A percentile compares a stretch with the other conserved stretches of the same genome.
Evolutionary conservation across 2,797 vertebrate genomes (phyloP).

Genomic region (Tokudaia tokunoshimensis): DNA sequence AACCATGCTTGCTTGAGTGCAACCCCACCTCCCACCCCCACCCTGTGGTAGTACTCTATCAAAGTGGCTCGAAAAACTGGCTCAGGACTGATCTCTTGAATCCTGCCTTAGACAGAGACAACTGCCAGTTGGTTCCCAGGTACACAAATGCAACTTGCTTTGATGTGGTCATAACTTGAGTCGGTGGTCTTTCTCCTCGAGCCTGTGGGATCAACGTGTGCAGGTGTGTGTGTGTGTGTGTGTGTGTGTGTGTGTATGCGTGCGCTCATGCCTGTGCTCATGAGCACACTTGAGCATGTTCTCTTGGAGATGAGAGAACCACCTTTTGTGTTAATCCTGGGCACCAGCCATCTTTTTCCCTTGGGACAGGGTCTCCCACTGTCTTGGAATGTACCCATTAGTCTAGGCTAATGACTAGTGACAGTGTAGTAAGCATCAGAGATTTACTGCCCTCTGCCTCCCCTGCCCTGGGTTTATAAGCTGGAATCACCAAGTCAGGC

Average conservation of each 20-base stretch:
- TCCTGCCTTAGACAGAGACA: background rate
- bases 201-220: background rate
- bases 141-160: background rate
- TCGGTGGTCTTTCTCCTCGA: background rate
- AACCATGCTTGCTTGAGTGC: background rate
- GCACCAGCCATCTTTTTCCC: background rate
- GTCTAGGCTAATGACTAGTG: background rate
- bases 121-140: background rate
- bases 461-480: background rate
- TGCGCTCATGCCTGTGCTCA: background rate
- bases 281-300: background rate
- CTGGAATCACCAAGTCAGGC: background rate
- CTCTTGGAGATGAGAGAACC: background rate
- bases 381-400: background rate
- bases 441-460: background rate
- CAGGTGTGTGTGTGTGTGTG: background rate
- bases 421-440: background rate
- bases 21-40: background rate
- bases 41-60: background rate
- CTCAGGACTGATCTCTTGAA: background rate
- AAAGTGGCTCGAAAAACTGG: background rate
- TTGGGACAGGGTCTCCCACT: background rate
- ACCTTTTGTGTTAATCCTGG: background rate
- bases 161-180: background rate
- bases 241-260: background rate